Conservation (phyloP, 1,140 invertebrate genomes). For the Tetramorium parvispinum region DNA sequence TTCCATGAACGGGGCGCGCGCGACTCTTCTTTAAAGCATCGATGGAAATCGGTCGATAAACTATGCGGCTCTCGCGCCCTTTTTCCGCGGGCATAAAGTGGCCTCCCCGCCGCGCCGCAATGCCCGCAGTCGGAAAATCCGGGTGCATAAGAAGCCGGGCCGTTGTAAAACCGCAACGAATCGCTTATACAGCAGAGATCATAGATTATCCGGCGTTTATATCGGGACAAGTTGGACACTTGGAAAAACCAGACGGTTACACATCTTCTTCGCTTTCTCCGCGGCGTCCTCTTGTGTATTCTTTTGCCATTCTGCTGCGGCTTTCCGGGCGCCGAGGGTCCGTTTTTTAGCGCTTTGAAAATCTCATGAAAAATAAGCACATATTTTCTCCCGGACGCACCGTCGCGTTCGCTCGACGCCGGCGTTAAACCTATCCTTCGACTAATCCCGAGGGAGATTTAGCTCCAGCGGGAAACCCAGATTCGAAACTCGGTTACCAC, state of each 20-base stretch:
- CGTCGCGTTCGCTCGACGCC: not conserved
- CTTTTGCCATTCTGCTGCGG: constrained; percentile 33
- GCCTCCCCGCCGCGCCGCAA: not conserved
- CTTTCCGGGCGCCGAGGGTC: constrained; percentile 17
- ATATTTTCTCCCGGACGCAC: constrained; percentile 1
- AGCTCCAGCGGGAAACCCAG: not conserved
- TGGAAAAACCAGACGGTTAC: constrained; percentile 37
- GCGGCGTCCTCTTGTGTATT: constrained; percentile 8
- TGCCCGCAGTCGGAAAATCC: constrained; percentile 23
- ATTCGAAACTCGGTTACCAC: constrained; percentile 10
- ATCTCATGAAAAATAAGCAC: constrained; percentile 44
- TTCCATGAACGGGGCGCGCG: constrained; percentile 3
- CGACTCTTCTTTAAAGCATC: constrained; percentile 9
- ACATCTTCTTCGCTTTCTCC: not conserved
- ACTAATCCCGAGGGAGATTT: constrained; percentile 14
- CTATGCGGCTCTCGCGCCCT: constrained; percentile 33
- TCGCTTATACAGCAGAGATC: constrained; percentile 56
- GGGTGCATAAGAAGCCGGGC: constrained; percentile 31
- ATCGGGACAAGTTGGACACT: constrained; percentile 45
- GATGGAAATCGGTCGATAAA: constrained; percentile 49
- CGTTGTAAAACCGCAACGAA: constrained; percentile 52
- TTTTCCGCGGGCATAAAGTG: constrained; percentile 2
- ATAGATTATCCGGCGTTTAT: constrained; percentile 52
- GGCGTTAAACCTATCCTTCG: not conserved
- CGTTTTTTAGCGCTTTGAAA: constrained; percentile 38